Conservation (phyloP, 2,113 vertebrate genomes). For the Elaphurus davidianus region DNA sequence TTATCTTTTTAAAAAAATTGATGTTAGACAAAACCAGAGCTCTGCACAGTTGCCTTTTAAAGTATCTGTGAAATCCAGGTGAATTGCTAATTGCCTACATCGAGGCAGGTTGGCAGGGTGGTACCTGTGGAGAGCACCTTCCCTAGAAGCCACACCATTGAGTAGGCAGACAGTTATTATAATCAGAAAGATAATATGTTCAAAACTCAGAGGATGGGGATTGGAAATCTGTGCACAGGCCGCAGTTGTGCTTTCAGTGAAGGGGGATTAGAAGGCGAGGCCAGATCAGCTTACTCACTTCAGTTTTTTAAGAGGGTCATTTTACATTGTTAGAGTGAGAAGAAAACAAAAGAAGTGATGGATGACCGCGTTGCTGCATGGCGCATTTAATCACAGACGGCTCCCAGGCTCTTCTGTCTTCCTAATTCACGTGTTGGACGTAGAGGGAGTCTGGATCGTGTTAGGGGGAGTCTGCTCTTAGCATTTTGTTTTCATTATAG, state of each 20-base stretch:
- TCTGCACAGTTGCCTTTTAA: background rate
- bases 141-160: background rate
- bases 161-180: background rate
- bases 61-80: background rate
- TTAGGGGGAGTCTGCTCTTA: background rate
- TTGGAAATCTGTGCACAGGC: background rate
- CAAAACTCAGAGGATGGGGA: background rate
- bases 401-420: background rate
- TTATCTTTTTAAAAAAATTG: background rate
- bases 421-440: fast-evolving
- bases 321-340: conserved; percentile 4
- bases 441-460: background rate
- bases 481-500: background rate
- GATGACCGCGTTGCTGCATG: background rate
- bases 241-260: background rate
- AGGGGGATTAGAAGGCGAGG: background rate
- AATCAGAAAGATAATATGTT: background rate
- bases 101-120: background rate
- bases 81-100: background rate
- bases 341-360: conserved; percentile 13
- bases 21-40: background rate
- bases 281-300: background rate
- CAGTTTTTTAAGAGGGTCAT: background rate
- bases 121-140: background rate
- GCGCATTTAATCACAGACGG: background rate